Base-by-base conservation (phyloP, 1,140 invertebrate species). In the Magallana gigas region DNA sequence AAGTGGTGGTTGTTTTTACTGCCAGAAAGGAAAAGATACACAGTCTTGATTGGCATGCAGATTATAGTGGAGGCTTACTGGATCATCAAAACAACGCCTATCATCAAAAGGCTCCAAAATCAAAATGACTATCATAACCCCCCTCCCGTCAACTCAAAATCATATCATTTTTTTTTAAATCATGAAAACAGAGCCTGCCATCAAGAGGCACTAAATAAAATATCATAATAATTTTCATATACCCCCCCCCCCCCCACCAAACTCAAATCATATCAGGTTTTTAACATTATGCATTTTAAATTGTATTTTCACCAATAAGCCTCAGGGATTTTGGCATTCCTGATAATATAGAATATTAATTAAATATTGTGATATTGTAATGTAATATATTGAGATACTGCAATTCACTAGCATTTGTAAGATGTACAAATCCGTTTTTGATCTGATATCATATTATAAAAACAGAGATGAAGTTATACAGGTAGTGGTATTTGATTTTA, bases 321-420 rank as follows among this genome's bases (percentile, higher is more conserved):
- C 68, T 71, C 68, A 23, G 36, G 36, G 36, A 48, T 71, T 71
- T 71, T 23, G 23, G n/a, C 68, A 71, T 71, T 71, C 68, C 68
- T 11, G 18, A 18, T 68, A n/a, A 8, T 23, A 9, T 23, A 71
- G 23, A 11, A 71, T 71, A 71, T 71, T 11, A 71, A 71, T 71
- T 11, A 71, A 71, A 71, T 71, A 71, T 71, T 71, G 68, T 71
- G 68, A 71, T 71, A 71, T 71, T 71, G 18, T 29, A 71, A 71
- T 48, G 36, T 48, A 4, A 48, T 48, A 48, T 48, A 48, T 48
- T 48, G 36, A 48, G 36, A 48, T 48, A 48, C 36, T 48, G 36
- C 36, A 48, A 48, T 48, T 48, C 36, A 48, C 36, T 48, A 48
- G 36, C 36, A 48, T 48, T 48, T 1, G 36, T 48, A 48, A 48